These are phyloP conservation scores for Eurystomus gularis DNA, from an alignment of 2,113 vertebrate genomes.

Conservation along the genomic window DNA sequence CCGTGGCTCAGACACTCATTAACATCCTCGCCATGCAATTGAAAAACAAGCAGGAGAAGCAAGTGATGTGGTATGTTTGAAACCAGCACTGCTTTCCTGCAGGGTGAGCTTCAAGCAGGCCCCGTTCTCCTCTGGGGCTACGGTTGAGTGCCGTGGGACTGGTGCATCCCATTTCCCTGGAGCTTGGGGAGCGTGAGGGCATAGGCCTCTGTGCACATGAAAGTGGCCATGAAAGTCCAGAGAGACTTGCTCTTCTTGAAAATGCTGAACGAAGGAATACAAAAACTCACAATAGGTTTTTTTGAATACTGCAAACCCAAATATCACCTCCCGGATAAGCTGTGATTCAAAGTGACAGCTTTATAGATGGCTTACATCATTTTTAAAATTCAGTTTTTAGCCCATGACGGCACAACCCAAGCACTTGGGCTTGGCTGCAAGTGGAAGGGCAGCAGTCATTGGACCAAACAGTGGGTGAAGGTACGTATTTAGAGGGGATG, in stretches of 20 bases:
- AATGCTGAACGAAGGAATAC: constrained; percentile 37
- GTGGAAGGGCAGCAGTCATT: neutral
- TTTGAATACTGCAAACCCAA: constrained; percentile 39
- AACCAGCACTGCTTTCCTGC: neutral
- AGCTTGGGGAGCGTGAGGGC: neutral
- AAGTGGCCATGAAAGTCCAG: neutral
- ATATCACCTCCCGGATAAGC: neutral
- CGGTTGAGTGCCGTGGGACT: neutral
- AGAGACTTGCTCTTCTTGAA: neutral
- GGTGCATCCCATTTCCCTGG: neutral
- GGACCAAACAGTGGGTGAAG: neutral
- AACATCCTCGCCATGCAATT: constrained; percentile 18
- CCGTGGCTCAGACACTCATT: constrained; percentile 58
- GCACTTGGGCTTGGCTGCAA: neutral
- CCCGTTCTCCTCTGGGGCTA: neutral
- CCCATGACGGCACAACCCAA: neutral
- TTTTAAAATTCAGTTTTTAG: neutral
- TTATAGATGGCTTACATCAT: neutral
- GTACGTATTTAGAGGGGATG: neutral
- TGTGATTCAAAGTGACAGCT: constrained; percentile 12
- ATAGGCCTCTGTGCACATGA: neutral
- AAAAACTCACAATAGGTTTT: constrained; percentile 42
- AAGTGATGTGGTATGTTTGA: neutral
- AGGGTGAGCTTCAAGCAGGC: neutral
- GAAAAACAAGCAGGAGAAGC: constrained; percentile 41